phyloP scores from a whole-genome alignment of 92 coral and sea anemone genomes.

The Hydrozoanthus gracilis region DNA sequence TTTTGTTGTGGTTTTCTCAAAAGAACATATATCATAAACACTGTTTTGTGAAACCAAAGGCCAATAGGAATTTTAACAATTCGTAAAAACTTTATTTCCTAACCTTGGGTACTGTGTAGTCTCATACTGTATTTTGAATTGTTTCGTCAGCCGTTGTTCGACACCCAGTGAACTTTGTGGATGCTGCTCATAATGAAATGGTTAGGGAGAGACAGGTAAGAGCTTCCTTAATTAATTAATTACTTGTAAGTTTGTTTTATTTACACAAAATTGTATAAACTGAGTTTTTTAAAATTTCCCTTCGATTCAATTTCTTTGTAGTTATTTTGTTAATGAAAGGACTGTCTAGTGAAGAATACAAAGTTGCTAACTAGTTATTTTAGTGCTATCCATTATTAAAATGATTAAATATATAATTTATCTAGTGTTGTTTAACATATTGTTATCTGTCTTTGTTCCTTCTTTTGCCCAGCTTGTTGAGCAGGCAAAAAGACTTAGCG shows the following conservation, averaged over 20 bases:
- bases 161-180: constrained; percentile 93
- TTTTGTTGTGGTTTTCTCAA: too few species aligned
- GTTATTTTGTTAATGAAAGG: too few species aligned
- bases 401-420: background rate
- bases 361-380: too few species aligned
- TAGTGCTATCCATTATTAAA: background rate
- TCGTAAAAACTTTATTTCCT: background rate
- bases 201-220: constrained; percentile 94
- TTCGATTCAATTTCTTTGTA: too few species aligned
- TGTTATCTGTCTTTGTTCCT: background rate
- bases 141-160: constrained; percentile 73
- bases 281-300: too few species aligned
- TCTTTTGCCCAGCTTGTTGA: constrained; percentile 75
- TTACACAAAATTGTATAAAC: too few species aligned
- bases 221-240: background rate
- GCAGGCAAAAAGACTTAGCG: constrained; percentile 93
- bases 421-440: background rate
- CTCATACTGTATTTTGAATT: background rate
- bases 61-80: background rate
- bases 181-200: constrained; percentile 96
- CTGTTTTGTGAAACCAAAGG: background rate
- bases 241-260: too few species aligned
- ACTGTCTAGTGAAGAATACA: too few species aligned
- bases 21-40: too few species aligned
- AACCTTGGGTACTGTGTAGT: background rate